These are phyloP conservation scores for Eolophus roseicapilla DNA, from an alignment of 2,113 vertebrate species.

Conservation along the genomic window DNA sequence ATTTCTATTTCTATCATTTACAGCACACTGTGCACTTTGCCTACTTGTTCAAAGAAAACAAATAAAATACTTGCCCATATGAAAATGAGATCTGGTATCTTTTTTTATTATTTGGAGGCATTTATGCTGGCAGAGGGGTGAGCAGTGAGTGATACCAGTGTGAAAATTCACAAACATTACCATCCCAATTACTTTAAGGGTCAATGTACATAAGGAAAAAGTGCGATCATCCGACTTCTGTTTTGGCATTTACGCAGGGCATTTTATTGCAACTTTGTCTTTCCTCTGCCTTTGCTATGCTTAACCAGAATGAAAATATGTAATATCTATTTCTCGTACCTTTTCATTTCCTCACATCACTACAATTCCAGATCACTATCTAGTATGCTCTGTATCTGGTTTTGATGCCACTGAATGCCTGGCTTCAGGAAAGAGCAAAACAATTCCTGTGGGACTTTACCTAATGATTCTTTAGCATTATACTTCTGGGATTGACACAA, in stretches of 20 bases:
- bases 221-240: background rate
- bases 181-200: background rate
- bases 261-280: background rate
- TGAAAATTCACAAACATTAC: background rate
- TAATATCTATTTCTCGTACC: background rate
- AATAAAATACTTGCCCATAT: background rate
- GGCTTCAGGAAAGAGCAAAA: constrained; percentile 27
- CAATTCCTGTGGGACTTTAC: background rate
- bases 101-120: background rate
- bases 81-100: background rate
- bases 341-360: constrained; percentile 19
- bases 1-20: background rate
- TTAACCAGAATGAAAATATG: background rate
- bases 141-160: background rate
- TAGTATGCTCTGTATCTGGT: background rate
- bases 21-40: background rate
- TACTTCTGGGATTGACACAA: constrained; percentile 4
- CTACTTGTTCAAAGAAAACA: background rate
- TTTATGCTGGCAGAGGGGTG: background rate
- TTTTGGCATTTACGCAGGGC: background rate
- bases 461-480: background rate
- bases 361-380: background rate
- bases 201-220: background rate
- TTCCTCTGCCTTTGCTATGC: background rate
- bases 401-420: background rate